Base-by-base conservation (phyloP, 1,140 invertebrate genomes). In the Papilio polyxenes region DNA sequence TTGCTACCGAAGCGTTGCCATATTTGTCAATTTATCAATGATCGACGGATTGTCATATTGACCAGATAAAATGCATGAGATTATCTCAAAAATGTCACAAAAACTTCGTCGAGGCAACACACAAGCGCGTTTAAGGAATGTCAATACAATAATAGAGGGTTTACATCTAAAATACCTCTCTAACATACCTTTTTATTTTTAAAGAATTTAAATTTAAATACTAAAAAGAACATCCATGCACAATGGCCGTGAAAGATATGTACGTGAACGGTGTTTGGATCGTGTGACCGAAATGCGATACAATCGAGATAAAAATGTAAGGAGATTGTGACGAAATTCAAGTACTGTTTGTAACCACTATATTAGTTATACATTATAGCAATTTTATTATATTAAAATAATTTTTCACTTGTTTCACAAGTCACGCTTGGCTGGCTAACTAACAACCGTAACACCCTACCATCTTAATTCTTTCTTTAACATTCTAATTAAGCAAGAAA, bases 11-110 rank as follows among this genome's bases (percentile, higher is more conserved):
- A 5, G 75, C 44, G 75, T 76, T 10, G 48, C 74, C 44, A 13
- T 76, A 53, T 76, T 75, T 75, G 48, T 75, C 48, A 51, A 10
- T 51, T 76, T 76, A 76, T 76, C 75, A 20, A 17, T 31, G 44
- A 76, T 75, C 72, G 49, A 53, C 75, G 48, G 49, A 75, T 9
- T 11, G 74, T 23, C 2, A 15, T 76, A n/a, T 53, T 23, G n/a
- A 74, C 37, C 31, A 69, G 65, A 69, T 69, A 37, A 69, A 13
- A 69, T 15, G 23, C 23, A 15, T 15, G 31, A 69, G 20, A 31
- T 65, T 15, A 69, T 69, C 65, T 69, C 10, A 37, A 69, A 69
- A 69, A 69, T 69, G 65, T 31, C 65, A 4, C 65, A 69, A 37
- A 69, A 69, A 69, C 31, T 13, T 11, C 31, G n/a, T 65, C 13